Base-by-base conservation (phyloP, 2,113 vertebrate genomes). In the Reinhardtius hippoglossoides region DNA sequence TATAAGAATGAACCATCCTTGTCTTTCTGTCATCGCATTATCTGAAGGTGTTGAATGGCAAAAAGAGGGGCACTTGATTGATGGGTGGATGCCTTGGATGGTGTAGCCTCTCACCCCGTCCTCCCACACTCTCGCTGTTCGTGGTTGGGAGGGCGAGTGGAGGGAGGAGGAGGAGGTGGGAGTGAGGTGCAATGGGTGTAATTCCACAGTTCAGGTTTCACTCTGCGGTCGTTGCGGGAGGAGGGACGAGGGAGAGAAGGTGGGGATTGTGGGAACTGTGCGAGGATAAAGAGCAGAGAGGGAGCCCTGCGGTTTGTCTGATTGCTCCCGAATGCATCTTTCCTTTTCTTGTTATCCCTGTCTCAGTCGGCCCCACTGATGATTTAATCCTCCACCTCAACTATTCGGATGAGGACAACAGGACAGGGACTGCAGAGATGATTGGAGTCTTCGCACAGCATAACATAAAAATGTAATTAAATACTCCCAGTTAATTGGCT, bases 141-240 rank as follows among this genome's bases (percentile, higher is more conserved):
- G 67, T 55, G 69, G 84, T 58, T 56, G n/a, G 71, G 64, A 7
- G 64, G 21, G 78, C 60, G 46, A 40, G 55, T 37, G 52, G 57
- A 18, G 35, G 55, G 48, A 50, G 48, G 18, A 20, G 15, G 67
- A 18, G 46, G 18, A 18, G 46, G 46, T 16, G 46, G 27, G 37
- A 37, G 40, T 24, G 74, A 64, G 67, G 74, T 46, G 79, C 80
- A 73, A 71, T 23, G 73, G 84, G 80, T 84, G 67, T 93, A 92
- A 94, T 92, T 91, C 88, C 81, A 91, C 84, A 87, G 81, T 92
- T 94, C 88, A 84, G 84, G 81, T 95, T 95, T 94, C 94, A 89
- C 78, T 89, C 76, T 91, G 93, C 54, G 92, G 94, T 92, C 74
- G 35, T 63, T 87, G 86, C 27, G 88, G 89, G 89, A 87, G 82